Base-by-base conservation (phyloP, 1,140 invertebrate genomes). In the Heliothis subflexa region DNA sequence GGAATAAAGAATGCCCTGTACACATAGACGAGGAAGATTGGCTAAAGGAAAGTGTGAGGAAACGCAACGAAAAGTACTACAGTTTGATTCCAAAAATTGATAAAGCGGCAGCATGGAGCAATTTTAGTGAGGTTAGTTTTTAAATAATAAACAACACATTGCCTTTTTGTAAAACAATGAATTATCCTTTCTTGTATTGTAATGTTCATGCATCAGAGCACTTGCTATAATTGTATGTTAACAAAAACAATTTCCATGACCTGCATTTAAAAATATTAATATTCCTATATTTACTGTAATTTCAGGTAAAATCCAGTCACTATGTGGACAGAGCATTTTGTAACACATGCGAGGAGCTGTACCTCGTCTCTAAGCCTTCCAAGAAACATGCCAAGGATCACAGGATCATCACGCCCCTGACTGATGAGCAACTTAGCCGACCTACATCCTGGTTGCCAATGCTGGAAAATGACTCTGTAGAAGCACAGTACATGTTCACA, bases 1-100 rank as follows among this genome's bases (percentile, higher is more conserved):
- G 98, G 77, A 96, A 97, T 85, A 98, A 97, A 87, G 91, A 96
- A 0, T 98, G 97, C 85, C 94, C 95, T 4, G 97, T 97, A 89
- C 96, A 96, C 81, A 91, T 96, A 14, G 94, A 95, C 59, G 93
- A 96, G 85, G 95, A 95, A 54, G 94, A 96, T 73, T 91, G 94
- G 86, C 52, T 93, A 47, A 92, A 91, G 54, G 95, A 95, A 81
- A 85, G 78, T 68, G 89, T 94, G 1, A 87, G 78, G 81, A 93
- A 94, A 82, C 90, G 95, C 55, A 91, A 95, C 80, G 86, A 92
- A 78, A 91, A 92, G 54, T 96, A 95, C 91, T 92, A 95, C 75
- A 85, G 86, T 49, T 87, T 96, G 72, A 95, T 88, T 50, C 94
- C 95, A 40, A 95, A 95, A 78, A 86, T 95, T 52, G 80, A 94